Conservation (phyloP, 2,797 vertebrate genomes). For the Acrossocheilus fasciatus region DNA sequence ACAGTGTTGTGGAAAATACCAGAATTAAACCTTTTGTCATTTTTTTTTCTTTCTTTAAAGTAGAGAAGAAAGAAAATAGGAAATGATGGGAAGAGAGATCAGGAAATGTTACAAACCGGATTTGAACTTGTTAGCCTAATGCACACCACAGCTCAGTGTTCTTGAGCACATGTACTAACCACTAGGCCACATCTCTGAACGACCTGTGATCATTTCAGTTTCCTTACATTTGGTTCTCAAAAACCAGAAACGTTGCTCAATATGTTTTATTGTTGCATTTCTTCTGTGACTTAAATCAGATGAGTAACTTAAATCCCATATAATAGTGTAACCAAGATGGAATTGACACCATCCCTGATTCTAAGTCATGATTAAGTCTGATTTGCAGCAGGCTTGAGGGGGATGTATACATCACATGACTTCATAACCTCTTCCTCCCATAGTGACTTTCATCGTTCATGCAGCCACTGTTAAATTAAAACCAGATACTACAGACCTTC, state of each 20-base stretch:
- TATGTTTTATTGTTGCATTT: not conserved
- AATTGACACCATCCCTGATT: not conserved
- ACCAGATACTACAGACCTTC: constrained; percentile 33
- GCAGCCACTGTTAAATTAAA: constrained; percentile 49
- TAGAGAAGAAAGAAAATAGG: not conserved
- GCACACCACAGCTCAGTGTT: not conserved
- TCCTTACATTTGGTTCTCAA: not conserved
- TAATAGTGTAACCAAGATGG: not conserved
- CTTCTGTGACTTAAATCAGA: not conserved
- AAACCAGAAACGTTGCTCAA: not conserved
- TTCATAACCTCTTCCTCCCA: constrained; percentile 34
- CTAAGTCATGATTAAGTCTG: not conserved
- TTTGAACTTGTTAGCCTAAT: not conserved
- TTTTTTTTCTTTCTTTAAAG: not conserved
- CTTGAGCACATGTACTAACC: not conserved
- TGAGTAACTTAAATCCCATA: constrained; percentile 8
- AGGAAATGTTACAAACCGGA: not conserved
- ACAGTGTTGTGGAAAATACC: constrained; percentile 1
- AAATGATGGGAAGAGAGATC: not conserved
- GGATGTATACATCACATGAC: constrained; percentile 10
- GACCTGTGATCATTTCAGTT: not conserved
- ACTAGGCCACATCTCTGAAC: not conserved
- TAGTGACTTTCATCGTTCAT: constrained; percentile 24
- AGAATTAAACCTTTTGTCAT: not conserved
- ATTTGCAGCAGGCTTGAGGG: not conserved